Evolutionary conservation across 2,888 invertebrate genomes (phyloP).

Genomic region (Xylophagus ater): DNA sequence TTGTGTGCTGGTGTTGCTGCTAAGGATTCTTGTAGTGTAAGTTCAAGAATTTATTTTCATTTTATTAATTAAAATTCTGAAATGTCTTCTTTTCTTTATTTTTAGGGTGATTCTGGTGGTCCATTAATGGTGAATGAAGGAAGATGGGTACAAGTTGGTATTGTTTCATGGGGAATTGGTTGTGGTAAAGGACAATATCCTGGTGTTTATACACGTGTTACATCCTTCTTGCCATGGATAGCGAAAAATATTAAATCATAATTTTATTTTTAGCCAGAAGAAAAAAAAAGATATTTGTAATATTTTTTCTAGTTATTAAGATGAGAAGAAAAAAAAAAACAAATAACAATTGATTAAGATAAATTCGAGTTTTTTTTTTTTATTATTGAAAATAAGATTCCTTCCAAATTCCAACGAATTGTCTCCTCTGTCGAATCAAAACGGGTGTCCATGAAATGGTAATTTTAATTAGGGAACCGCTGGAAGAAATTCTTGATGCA

Average conservation of each 20-base stretch:
- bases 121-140: constrained; percentile 71
- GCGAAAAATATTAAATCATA: constrained; percentile 69
- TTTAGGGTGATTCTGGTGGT: constrained; percentile 79
- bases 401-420: too few relatives aligned
- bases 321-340: too few relatives aligned
- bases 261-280: too few relatives aligned
- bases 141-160: constrained; percentile 73
- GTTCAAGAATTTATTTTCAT: constrained; percentile 28
- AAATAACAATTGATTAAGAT: too few relatives aligned
- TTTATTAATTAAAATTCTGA: not conserved
- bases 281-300: too few relatives aligned
- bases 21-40: constrained; percentile 83
- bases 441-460: too few relatives aligned
- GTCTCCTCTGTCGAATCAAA: too few relatives aligned
- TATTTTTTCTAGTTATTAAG: too few relatives aligned
- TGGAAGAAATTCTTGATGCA: too few relatives aligned
- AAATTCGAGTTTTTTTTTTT: too few relatives aligned
- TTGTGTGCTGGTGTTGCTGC: constrained; percentile 75
- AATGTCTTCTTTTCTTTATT: not conserved
- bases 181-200: constrained; percentile 87
- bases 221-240: constrained; percentile 76
- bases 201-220: constrained; percentile 79
- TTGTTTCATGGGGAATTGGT: constrained; percentile 86
- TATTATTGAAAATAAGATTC: too few relatives aligned
- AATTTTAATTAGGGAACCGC: too few relatives aligned